Base-by-base conservation (phyloP, 2,113 vertebrate species). In the Herpetotheres cachinnans region DNA sequence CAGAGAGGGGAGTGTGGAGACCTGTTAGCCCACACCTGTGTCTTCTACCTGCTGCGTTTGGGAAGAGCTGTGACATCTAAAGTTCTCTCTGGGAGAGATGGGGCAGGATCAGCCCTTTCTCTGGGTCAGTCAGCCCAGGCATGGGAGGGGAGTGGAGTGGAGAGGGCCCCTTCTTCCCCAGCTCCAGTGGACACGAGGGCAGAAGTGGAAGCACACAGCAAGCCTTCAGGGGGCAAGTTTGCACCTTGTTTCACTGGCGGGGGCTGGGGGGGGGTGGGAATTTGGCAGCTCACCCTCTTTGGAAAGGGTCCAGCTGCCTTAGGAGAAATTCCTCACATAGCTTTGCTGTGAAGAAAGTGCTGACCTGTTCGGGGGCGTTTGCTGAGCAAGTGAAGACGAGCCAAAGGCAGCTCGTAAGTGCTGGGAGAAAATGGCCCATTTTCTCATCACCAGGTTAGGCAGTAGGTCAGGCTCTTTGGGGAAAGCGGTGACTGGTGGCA, bases 261-360 rank as follows among this genome's bases (percentile, higher is more conserved):
- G 59, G 74, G 49, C 4, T 50, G 29, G 18, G 50, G 13, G 30
- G 8, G n/a, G 25, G 55, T 20, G 74, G 47, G 62, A 80, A 89
- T 79, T 71, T 92, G 77, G 81, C 89, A 63, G 69, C 56, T 93
- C 4, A 4, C 52, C 20, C n/a, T 58, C 89, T 82, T 82, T 96
- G 96, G 94, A 96, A 82, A 93, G 44, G 47, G 52, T 90, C 73
- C 86, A 96, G 58, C 84, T 94, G 95, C 96, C 89, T 96, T 34
- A 82, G 91, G 94, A 95, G 86, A 89, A 96, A 96, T 97, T 96
- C 95, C 77, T 95, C 8, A 13, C 95, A 96, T 97, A 97, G 65
- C 56, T 96, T 84, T 87, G 86, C 81, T 71, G 69, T 93, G 89
- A 93, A 96, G 72, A 93, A 96, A 96, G 73, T 93, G 96, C 95